Percentiles rank a stretch among this genome's conserved stretches.
Conservation (phyloP, 2,797 vertebrate genomes). For the Anguilla megastoma region DNA sequence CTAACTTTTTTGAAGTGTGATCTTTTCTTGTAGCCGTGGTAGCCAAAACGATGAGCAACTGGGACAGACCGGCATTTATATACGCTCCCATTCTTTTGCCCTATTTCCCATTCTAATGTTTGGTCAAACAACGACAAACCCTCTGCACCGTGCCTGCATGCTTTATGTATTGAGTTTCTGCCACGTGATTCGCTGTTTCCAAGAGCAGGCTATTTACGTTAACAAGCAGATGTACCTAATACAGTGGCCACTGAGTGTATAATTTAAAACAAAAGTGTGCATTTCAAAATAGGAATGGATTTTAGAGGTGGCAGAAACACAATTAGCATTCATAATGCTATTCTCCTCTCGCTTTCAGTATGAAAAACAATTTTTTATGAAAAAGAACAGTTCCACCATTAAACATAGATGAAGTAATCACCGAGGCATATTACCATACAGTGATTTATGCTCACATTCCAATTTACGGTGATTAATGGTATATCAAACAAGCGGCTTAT, state of each 20-base stretch:
- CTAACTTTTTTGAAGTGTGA: too few species aligned
- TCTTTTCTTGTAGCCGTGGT: too few species aligned
- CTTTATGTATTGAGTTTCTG: too few species aligned
- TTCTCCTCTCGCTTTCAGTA: not conserved
- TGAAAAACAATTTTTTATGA: not conserved
- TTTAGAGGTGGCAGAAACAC: not conserved
- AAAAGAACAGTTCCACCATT: not conserved
- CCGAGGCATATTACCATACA: not conserved
- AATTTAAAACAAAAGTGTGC: not conserved
- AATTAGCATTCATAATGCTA: not conserved
- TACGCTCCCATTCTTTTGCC: too few species aligned
- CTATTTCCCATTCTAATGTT: too few species aligned
- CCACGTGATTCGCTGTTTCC: too few species aligned
- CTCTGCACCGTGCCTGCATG: too few species aligned
- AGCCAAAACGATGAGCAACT: too few species aligned
- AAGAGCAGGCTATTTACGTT: too few species aligned
- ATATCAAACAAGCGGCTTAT: not conserved
- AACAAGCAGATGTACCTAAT: too few species aligned
- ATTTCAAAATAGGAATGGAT: not conserved
- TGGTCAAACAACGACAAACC: too few species aligned
- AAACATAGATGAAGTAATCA: not conserved
- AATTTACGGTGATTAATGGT: not conserved
- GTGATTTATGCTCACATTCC: not conserved
- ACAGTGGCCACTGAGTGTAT: not conserved
- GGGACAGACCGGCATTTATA: too few species aligned